Percentiles rank a stretch among this genome's conserved stretches.
phyloP scores from a whole-genome alignment of 2,888 invertebrate genomes.

The Boloria selene region DNA sequence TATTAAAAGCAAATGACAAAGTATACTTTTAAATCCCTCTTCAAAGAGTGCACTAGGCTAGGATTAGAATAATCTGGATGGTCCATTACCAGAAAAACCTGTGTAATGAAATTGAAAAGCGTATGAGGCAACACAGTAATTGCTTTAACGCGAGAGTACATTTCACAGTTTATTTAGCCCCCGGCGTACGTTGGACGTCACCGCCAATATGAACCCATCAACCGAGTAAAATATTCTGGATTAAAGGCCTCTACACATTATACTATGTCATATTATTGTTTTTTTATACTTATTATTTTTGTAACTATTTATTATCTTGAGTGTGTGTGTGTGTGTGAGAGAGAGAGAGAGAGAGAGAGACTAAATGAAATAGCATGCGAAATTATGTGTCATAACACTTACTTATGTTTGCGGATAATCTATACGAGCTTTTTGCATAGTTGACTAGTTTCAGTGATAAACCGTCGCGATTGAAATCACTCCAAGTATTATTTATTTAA shows the following conservation, averaged over 20 bases:
- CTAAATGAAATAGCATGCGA: no score
- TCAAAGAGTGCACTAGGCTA: constrained; percentile 18
- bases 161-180: constrained; percentile 27
- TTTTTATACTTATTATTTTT: not conserved
- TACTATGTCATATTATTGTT: not conserved
- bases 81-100: constrained; percentile 24
- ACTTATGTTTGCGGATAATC: no score
- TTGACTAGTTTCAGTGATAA: no score
- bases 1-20: constrained; percentile 1
- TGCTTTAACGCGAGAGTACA: constrained; percentile 24
- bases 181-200: constrained; percentile 15
- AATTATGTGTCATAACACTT: no score
- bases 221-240: constrained; percentile 16
- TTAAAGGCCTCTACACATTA: constrained; percentile 14
- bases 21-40: constrained; percentile 18
- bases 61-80: constrained; percentile 25
- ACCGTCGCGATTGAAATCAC: no score
- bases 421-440: no score
- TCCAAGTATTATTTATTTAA: no score
- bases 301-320: no score
- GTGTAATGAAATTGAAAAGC: constrained; percentile 27
- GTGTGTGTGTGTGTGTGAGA: no score
- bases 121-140: constrained; percentile 13
- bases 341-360: no score
- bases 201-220: constrained; percentile 26